Percentiles rank a stretch among this genome's conserved stretches.
phyloP scores from a whole-genome alignment of 2,888 invertebrate genomes.

The Sussaba pulchella region DNA sequence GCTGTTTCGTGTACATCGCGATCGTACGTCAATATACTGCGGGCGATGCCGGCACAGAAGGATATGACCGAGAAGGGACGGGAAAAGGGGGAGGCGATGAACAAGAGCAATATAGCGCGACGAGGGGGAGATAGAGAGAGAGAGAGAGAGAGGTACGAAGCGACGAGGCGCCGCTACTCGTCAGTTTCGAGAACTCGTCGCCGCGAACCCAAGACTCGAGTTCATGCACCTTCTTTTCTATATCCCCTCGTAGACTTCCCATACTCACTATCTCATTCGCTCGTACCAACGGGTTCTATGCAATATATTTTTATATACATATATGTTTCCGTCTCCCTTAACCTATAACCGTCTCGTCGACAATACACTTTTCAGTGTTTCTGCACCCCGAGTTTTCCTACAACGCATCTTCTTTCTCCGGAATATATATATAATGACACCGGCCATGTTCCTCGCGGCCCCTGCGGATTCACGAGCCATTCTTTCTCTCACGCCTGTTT shows the following conservation, averaged over 20 bases:
- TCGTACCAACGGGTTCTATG: background rate
- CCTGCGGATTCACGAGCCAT: conserved; percentile 34
- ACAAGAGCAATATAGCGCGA: background rate
- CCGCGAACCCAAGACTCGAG: conserved; percentile 43
- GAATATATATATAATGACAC: conserved; percentile 31
- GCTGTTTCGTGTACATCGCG: conserved; percentile 77
- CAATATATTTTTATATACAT: no score
- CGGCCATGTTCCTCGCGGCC: background rate
- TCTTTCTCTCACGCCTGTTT: conserved; percentile 33
- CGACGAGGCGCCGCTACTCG: conserved; percentile 30
- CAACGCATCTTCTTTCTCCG: conserved; percentile 29
- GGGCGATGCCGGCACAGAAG: conserved; percentile 59
- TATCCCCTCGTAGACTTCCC: conserved; percentile 24
- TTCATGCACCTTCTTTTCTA: conserved; percentile 49
- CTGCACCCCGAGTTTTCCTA: conserved; percentile 37
- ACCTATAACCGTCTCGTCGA: conserved; percentile 49
- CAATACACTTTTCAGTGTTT: conserved; percentile 51
- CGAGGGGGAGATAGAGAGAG: background rate
- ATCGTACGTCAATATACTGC: conserved; percentile 80
- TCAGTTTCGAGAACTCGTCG: conserved; percentile 43
- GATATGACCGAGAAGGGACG: conserved; percentile 35
- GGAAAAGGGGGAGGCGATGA: background rate
- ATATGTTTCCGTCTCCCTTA: conserved; percentile 33
- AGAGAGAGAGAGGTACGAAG: conserved; percentile 20
- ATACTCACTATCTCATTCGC: conserved; percentile 24